These are phyloP conservation scores for Ptyas mucosa DNA, from an alignment of 2,113 vertebrate species.

Conservation along the genomic window DNA sequence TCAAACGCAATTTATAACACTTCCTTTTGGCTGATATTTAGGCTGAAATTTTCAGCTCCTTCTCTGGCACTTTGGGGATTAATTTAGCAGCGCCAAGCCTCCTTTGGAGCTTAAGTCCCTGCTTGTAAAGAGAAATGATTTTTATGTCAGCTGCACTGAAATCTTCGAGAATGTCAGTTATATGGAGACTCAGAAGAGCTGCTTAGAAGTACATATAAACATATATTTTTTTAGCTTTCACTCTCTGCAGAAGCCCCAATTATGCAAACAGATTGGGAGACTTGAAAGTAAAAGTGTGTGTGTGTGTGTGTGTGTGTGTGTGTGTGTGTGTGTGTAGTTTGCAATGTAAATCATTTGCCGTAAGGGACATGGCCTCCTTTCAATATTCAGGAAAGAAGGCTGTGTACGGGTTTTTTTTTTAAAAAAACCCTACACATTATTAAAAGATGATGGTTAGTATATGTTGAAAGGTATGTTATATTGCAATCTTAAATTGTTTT, in stretches of 20 bases:
- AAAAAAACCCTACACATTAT: constrained; percentile 7
- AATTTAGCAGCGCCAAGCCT: constrained; percentile 60
- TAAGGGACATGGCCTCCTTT: constrained; percentile 57
- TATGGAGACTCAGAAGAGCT: constrained; percentile 47
- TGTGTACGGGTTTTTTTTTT: constrained; percentile 11
- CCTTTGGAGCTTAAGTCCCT: constrained; percentile 54
- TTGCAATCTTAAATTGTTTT: neutral
- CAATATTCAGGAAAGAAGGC: constrained; percentile 11
- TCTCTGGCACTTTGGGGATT: constrained; percentile 59
- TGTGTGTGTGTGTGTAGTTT: constrained; percentile 34
- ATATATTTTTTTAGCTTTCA: neutral
- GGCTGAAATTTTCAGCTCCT: constrained; percentile 59
- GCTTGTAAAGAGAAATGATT: constrained; percentile 59
- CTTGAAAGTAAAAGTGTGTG: constrained; percentile 49
- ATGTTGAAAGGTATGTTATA: neutral
- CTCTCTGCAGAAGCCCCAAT: constrained; percentile 28
- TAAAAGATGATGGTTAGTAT: neutral
- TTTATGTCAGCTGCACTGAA: constrained; percentile 54
- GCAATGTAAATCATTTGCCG: constrained; percentile 44
- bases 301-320: constrained; percentile 15
- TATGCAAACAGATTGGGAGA: constrained; percentile 35
- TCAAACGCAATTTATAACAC: constrained; percentile 57
- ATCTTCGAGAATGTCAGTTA: constrained; percentile 54
- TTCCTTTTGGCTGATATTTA: constrained; percentile 58
- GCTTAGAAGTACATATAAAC: constrained; percentile 7